These are phyloP conservation scores for Chrysolina americana DNA, from an alignment of 2,888 invertebrate species.

Conservation along the genomic window DNA sequence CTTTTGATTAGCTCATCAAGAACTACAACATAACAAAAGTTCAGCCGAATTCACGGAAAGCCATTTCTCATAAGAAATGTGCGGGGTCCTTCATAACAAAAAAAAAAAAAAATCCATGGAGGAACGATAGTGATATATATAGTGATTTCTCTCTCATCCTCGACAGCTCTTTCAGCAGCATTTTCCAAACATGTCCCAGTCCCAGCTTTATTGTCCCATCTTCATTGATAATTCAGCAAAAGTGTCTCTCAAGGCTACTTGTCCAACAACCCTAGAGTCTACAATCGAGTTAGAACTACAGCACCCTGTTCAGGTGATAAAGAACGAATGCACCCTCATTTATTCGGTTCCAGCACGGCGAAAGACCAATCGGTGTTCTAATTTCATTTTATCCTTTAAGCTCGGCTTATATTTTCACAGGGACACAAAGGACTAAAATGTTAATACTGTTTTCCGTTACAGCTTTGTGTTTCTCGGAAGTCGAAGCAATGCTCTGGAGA, in stretches of 20 bases:
- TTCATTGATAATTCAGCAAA: slow-evolving; percentile 22
- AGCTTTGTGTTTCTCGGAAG: slow-evolving; percentile 57
- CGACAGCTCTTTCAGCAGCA: too few species aligned
- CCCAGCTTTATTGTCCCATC: neutral
- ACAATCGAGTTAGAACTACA: slow-evolving; percentile 6
- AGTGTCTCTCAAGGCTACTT: neutral
- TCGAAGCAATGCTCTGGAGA: slow-evolving; percentile 55
- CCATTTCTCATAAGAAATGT: too few species aligned
- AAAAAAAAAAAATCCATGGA: too few species aligned
- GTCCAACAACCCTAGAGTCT: neutral
- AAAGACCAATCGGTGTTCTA: slow-evolving; percentile 62
- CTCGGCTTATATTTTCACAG: slow-evolving; percentile 61
- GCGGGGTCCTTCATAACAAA: too few species aligned
- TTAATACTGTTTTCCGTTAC: slow-evolving; percentile 60
- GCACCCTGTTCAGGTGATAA: slow-evolving; percentile 26
- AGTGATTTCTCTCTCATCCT: too few species aligned
- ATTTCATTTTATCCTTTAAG: slow-evolving; percentile 62
- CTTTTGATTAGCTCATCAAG: too few species aligned
- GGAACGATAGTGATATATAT: too few species aligned
- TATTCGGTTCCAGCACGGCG: slow-evolving; percentile 50
- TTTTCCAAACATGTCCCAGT: too few species aligned
- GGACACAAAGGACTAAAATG: slow-evolving; percentile 63
- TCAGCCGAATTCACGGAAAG: too few species aligned
- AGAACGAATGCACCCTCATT: slow-evolving; percentile 29
- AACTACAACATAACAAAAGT: too few species aligned